Conservation (phyloP, 30 jellyfish, hydroid and myxozoan species). For the Sanderia malayensis region DNA sequence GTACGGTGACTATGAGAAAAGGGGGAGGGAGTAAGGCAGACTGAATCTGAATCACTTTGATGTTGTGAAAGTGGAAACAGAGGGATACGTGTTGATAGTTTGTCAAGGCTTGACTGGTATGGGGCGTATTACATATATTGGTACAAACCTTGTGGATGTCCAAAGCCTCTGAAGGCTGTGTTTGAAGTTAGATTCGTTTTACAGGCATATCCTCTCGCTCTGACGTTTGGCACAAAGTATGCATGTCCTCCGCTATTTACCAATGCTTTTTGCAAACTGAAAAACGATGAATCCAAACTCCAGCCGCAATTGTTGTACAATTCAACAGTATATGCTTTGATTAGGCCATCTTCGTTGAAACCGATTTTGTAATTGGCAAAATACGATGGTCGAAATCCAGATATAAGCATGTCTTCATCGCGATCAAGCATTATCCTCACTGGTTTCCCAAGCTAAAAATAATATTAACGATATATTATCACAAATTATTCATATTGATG, state of each 20-base stretch:
- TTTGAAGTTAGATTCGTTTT: conserved; percentile 31
- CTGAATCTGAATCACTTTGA: too few species aligned
- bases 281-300: conserved; percentile 24
- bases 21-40: too few species aligned
- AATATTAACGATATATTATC: neutral
- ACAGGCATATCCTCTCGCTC: conserved; percentile 8
- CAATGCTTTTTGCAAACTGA: neutral
- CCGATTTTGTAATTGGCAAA: conserved; percentile 37
- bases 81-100: too few species aligned
- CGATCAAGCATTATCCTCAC: conserved; percentile 31
- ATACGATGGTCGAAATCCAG: conserved; percentile 34
- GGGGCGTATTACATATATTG: too few species aligned
- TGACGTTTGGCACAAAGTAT: conserved; percentile 16
- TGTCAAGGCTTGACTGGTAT: too few species aligned
- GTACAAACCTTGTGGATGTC: conserved; percentile 31
- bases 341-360: too few species aligned
- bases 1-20: too few species aligned
- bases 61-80: too few species aligned
- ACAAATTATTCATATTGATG: too few species aligned
- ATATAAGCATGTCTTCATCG: too few species aligned
- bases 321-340: too few species aligned
- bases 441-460: conserved; percentile 18
- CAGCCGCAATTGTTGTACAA: conserved; percentile 33
- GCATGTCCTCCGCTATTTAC: neutral
- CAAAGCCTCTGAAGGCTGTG: conserved; percentile 48